A percentile compares a stretch with the other conserved stretches of the same genome.
Evolutionary conservation across 2,888 invertebrate species (phyloP).

Genomic region (Argyresthia albistria): DNA sequence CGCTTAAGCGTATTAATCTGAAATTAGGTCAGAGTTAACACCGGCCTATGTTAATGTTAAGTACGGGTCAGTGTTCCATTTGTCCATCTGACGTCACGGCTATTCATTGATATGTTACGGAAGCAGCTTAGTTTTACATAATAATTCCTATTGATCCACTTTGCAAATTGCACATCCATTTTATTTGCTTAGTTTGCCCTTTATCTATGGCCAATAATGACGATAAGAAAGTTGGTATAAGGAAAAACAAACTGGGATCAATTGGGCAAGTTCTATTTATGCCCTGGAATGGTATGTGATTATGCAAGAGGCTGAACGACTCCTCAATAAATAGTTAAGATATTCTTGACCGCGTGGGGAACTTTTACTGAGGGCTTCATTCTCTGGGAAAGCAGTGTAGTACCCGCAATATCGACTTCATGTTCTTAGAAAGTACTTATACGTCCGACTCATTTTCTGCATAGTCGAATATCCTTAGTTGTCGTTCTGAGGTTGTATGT

Average conservation of each 20-base stretch:
- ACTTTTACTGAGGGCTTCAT: conserved; percentile 41
- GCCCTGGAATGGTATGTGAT: conserved; percentile 24
- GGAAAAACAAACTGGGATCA: conserved; percentile 13
- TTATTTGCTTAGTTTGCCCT: not conserved
- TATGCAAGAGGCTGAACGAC: conserved; percentile 34
- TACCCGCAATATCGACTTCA: not conserved
- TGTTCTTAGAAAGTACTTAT: not conserved
- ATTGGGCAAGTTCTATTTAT: conserved; percentile 13
- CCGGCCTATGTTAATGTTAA: conserved; percentile 47
- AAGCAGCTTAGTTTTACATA: not conserved
- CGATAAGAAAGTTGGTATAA: not conserved
- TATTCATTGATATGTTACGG: not conserved
- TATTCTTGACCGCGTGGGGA: conserved; percentile 55
- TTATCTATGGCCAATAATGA: not conserved
- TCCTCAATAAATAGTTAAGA: conserved; percentile 30
- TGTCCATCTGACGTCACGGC: not conserved
- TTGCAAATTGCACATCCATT: not conserved
- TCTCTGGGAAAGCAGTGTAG: conserved; percentile 14
- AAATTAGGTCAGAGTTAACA: conserved; percentile 69
- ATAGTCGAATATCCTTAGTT: too few species aligned
- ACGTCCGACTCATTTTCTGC: too few species aligned
- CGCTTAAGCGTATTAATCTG: conserved; percentile 68
- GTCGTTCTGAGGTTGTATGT: too few species aligned
- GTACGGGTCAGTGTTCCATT: conserved; percentile 42
- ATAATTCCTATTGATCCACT: not conserved